A percentile compares a stretch with the other conserved stretches of the same genome.
Conservation (phyloP, 2,888 invertebrate species). For the Orchestes rusci region DNA sequence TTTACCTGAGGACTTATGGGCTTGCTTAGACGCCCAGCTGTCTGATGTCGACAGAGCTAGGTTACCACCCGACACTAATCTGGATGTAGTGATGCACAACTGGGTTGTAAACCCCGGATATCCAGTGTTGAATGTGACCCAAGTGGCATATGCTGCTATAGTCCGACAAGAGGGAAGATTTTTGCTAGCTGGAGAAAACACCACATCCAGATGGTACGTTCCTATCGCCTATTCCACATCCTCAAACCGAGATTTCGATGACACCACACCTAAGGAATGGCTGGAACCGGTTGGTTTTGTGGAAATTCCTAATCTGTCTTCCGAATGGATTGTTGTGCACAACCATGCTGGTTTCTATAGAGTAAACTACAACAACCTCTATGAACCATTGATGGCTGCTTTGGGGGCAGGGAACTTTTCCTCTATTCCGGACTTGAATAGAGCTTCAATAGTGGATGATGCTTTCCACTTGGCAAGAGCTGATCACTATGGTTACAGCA, state of each 20-base stretch:
- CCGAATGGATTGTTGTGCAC: conserved; percentile 52
- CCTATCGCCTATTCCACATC: conserved; percentile 47
- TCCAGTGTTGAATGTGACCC: conserved; percentile 21
- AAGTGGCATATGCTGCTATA: conserved; percentile 4
- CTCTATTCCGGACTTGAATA: conserved; percentile 55
- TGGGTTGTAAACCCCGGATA: conserved; percentile 25
- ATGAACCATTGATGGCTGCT: conserved; percentile 50
- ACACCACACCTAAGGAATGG: conserved; percentile 50
- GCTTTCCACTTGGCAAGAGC: conserved; percentile 56
- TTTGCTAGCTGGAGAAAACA: conserved; percentile 15
- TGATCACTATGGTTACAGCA: conserved; percentile 45
- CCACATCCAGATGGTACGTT: conserved; percentile 45
- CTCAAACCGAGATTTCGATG: conserved; percentile 40
- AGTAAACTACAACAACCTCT: conserved; percentile 63
- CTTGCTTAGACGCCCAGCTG: conserved; percentile 35
- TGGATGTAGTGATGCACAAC: conserved; percentile 23
- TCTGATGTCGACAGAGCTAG: conserved; percentile 14
- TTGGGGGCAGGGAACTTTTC: conserved; percentile 43
- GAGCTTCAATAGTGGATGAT: conserved; percentile 73
- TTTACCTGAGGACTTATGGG: conserved; percentile 48
- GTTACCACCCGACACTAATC: conserved; percentile 8
- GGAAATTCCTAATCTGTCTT: conserved; percentile 11
- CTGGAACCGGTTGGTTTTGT: conserved; percentile 36
- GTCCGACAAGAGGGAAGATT: conserved; percentile 26
- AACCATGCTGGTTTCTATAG: conserved; percentile 63